Base-by-base conservation (phyloP, 1,140 invertebrate species). In the Nilaparvata lugens region DNA sequence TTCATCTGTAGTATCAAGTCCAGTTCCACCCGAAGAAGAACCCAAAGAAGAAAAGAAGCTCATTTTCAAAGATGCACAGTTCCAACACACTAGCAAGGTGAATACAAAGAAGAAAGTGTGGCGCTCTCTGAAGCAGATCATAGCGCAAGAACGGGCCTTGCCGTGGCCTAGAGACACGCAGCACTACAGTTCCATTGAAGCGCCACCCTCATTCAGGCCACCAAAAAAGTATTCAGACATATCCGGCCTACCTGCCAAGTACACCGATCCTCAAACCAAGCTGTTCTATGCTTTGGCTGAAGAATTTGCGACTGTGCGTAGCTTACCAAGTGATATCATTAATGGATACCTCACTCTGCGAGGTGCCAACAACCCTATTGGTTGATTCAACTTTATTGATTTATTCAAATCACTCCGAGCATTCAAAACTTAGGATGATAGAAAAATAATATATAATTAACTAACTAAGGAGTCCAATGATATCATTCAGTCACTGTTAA, bases 201-300 rank as follows among this genome's bases (percentile, higher is more conserved):
- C 91, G 31, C 91, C 91, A 18, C 91, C 92, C 38, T 91, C 91
- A 58, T 91, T 94, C 66, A 87, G 85, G 72, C 93, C 93, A 23
- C 83, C 89, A 2, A 94, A 94, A 71, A 95, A 95, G 69, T 95
- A 95, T 74, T 95, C 93, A 0, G 93, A 96, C 71, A 86, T 95
- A 56, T 94, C 91, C 65, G 93, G 93, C 1, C 70, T 95, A 55
- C 82, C 84, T 54, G 89, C 91, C 51, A 86, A 86, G 51, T 97
- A 95, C 68, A 88, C 87, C 66, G 92, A 95, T 80, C 89, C 93
- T 19, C 87, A 93, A 69, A 93, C 89, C 11, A 92, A 94, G 70
- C 76, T 96, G 11, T 81, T 86, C 64, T 96, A 86, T 74, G 83
- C 87, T 45, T 89, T 86, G 72, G 77, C 83, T 42, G 91, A 94